Evolutionary conservation across 2,113 vertebrate genomes (phyloP).

Genomic region (Menidia beryllina): DNA sequence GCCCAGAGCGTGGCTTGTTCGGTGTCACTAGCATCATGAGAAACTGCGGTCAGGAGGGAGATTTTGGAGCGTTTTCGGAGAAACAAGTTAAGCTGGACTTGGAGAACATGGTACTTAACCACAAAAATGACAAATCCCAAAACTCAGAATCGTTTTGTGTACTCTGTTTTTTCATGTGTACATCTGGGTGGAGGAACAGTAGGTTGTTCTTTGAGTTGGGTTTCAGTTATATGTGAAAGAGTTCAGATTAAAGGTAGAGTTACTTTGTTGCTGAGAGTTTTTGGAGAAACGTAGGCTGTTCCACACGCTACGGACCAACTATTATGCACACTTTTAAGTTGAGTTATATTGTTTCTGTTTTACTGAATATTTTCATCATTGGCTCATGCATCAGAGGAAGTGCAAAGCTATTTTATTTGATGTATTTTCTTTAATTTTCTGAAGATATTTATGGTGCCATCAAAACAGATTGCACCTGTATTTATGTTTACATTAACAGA

Average conservation of each 20-base stretch:
- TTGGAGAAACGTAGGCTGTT: constrained; percentile 9
- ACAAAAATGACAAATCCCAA: too few relatives aligned
- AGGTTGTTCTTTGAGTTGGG: constrained; percentile 3
- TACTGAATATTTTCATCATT: constrained; percentile 13
- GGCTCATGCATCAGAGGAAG: background rate
- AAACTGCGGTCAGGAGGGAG: background rate
- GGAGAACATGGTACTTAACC: too few relatives aligned
- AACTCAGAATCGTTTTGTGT: background rate
- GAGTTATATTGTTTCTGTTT: constrained; percentile 22
- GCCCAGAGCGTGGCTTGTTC: background rate
- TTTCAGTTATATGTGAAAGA: background rate
- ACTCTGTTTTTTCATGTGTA: background rate
- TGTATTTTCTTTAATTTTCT: background rate
- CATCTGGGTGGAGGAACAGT: background rate
- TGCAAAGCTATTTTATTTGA: constrained; percentile 10
- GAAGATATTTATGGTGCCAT: constrained; percentile 52
- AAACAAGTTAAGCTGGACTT: background rate
- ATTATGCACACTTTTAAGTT: constrained; percentile 31
- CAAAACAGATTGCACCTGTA: constrained; percentile 23
- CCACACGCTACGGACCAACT: constrained; percentile 5
- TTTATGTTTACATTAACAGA: constrained; percentile 55
- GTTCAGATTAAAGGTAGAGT: background rate
- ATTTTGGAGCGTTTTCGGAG: background rate
- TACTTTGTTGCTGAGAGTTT: constrained; percentile 10
- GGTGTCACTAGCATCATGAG: constrained; percentile 34